These are phyloP conservation scores for Triplophysa yarkandensis DNA, from an alignment of 2,797 vertebrate genomes.

Conservation along the genomic window DNA sequence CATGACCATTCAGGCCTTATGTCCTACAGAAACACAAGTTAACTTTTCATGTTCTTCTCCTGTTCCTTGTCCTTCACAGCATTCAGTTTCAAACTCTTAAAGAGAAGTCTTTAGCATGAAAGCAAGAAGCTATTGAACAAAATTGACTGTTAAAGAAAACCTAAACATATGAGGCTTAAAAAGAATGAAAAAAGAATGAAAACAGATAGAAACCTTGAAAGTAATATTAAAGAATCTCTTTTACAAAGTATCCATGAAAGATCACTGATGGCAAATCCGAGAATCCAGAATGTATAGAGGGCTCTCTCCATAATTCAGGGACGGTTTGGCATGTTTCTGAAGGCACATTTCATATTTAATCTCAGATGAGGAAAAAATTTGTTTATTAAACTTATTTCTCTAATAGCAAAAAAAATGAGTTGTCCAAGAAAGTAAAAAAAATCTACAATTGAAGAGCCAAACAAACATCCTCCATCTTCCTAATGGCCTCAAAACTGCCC, in stretches of 20 bases:
- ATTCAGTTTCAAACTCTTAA: background rate
- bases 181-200: slow-evolving; percentile 21
- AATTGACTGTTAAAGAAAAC: no score
- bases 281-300: no score
- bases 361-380: no score
- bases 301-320: no score
- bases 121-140: background rate
- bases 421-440: background rate
- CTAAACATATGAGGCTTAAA: background rate
- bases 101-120: background rate
- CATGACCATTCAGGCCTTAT: background rate
- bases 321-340: no score
- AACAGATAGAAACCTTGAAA: slow-evolving; percentile 36
- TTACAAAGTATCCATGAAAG: background rate
- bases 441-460: background rate
- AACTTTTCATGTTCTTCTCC: background rate
- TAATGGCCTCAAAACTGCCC: background rate
- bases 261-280: background rate
- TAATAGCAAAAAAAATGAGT: background rate
- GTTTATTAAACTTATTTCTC: background rate
- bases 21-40: background rate
- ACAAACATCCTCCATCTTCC: background rate
- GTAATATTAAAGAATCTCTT: slow-evolving; percentile 5
- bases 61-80: slow-evolving; percentile 9
- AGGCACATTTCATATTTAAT: no score